Base-by-base conservation (phyloP, 2,888 invertebrate species). In the Pollenia amentaria region DNA sequence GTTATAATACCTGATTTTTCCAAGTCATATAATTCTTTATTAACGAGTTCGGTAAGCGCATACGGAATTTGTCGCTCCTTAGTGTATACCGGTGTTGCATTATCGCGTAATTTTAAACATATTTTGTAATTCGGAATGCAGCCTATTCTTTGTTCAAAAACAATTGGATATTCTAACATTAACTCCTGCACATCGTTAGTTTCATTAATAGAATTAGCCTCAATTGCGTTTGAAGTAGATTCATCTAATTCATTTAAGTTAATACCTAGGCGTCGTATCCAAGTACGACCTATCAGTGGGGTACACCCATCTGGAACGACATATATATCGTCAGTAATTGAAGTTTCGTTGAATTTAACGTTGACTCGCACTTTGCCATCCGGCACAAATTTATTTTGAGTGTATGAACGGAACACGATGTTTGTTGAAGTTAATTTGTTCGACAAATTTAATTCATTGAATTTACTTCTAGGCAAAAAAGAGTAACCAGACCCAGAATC, bases 341-440 rank as follows among this genome's bases (percentile, higher is more conserved):
- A 42, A 16, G 2, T 53, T 11, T 65, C 46, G 44, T 81, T 70
- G 57, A 72, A 81, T 14, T 48, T n/a, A 18, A 72, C 62, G n/a
- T 72, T 64, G 14, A 81, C 85, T 14, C 57, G 51, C 4, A 77
- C n/a, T 79, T 86, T n/a, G n/a, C n/a, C n/a, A n/a, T n/a, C n/a
- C n/a, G n/a, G n/a, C n/a, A n/a, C n/a, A n/a, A n/a, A n/a, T n/a
- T n/a, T n/a, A n/a, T n/a, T n/a, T n/a, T n/a, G n/a, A n/a, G n/a
- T n/a, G n/a, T n/a, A n/a, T n/a, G n/a, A n/a, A n/a, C n/a, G n/a
- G n/a, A n/a, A n/a, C n/a, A n/a, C n/a, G n/a, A n/a, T n/a, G n/a
- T n/a, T n/a, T n/a, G n/a, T n/a, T n/a, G n/a, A n/a, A n/a, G n/a
- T n/a, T n/a, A n/a, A n/a, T n/a, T n/a, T n/a, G n/a, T n/a, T n/a